A percentile compares a stretch with the other conserved stretches of the same genome.
These are phyloP conservation scores for Nothobranchius furzeri DNA, from an alignment of 2,113 vertebrate genomes.

Conservation along the genomic window DNA sequence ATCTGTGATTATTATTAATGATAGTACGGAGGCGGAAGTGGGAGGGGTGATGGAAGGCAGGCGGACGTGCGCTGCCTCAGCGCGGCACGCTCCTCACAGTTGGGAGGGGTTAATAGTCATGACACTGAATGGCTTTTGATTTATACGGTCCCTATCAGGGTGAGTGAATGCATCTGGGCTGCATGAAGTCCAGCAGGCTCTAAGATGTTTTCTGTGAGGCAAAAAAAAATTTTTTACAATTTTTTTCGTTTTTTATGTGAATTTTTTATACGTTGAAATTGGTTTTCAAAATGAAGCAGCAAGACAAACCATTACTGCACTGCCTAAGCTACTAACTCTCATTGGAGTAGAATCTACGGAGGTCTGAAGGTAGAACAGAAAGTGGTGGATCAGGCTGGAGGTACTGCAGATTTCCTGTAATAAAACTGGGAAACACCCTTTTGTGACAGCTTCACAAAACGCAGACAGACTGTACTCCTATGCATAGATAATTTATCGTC, in stretches of 20 bases:
- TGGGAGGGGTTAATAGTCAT: constrained; percentile 56
- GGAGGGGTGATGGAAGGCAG: constrained; percentile 15
- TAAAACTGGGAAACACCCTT: neutral
- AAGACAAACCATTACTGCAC: neutral
- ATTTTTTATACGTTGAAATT: neutral
- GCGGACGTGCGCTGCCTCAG: constrained; percentile 35
- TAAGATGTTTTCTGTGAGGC: constrained; percentile 36
- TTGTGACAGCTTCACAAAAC: neutral
- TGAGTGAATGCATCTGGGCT: constrained; percentile 62
- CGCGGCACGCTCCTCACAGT: constrained; percentile 60
- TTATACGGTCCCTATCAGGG: constrained; percentile 40
- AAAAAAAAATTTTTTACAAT: constrained; percentile 1
- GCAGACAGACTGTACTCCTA: neutral
- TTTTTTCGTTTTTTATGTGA: neutral
- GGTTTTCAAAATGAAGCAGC: no score
- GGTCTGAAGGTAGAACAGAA: neutral
- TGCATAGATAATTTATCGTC: neutral
- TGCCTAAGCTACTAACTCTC: neutral
- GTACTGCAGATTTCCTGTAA: neutral
- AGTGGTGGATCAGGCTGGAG: neutral
- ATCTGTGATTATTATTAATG: constrained; percentile 36
- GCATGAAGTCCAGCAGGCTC: constrained; percentile 31
- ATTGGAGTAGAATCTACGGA: neutral
- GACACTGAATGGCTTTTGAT: constrained; percentile 45
- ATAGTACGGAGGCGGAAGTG: constrained; percentile 16